A percentile compares a stretch with the other conserved stretches of the same genome.
These are phyloP conservation scores for Chironomus riparius DNA, from an alignment of 2,888 invertebrate species.

Conservation along the genomic window DNA sequence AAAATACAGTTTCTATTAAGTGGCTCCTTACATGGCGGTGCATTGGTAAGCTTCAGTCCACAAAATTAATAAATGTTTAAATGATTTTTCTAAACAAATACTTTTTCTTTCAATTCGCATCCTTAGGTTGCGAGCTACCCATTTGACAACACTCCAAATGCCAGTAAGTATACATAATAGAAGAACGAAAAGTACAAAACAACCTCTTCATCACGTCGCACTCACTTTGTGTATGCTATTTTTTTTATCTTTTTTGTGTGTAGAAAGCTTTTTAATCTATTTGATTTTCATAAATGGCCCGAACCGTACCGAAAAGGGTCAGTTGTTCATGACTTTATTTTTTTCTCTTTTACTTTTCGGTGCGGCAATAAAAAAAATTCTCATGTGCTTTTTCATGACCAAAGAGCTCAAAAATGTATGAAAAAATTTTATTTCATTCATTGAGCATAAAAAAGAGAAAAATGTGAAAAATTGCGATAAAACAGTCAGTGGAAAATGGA, in stretches of 20 bases:
- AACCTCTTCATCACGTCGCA: neutral
- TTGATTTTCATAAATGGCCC: neutral
- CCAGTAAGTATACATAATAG: slow-evolving; percentile 58
- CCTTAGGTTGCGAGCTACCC: slow-evolving; percentile 83
- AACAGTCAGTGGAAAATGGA: too few species aligned
- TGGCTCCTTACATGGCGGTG: slow-evolving; percentile 90
- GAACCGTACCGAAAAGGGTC: neutral
- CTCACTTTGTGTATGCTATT: neutral
- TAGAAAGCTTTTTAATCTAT: neutral
- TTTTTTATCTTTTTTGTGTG: neutral
- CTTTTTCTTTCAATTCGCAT: neutral
- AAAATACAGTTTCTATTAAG: slow-evolving; percentile 90
- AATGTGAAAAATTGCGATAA: too few species aligned
- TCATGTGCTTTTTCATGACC: neutral
- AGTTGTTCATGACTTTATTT: neutral
- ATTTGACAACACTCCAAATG: slow-evolving; percentile 89
- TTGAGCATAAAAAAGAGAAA: too few species aligned
- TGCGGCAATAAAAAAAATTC: neutral
- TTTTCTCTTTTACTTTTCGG: neutral
- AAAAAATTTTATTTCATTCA: too few species aligned
- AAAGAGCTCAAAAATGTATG: too few species aligned
- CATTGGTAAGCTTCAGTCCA: slow-evolving; percentile 43
- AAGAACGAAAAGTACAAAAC: neutral
- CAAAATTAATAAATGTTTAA: too few species aligned
- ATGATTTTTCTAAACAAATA: too few species aligned